Conservation (phyloP, 23 tunicate genomes). For the Oikopleura albicans region DNA sequence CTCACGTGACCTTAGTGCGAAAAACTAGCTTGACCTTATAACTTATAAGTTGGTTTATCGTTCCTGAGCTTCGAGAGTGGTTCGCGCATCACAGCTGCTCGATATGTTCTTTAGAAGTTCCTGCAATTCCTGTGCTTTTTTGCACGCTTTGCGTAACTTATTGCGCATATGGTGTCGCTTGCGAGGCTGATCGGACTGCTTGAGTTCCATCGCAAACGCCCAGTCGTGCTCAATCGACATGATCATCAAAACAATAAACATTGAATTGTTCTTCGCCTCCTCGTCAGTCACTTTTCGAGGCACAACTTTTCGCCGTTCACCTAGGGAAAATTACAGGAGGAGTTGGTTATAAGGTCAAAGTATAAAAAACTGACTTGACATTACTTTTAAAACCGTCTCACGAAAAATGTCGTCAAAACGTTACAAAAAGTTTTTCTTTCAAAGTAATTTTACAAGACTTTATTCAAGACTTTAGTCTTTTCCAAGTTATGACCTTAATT, state of each 20-base stretch:
- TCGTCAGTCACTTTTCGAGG: not conserved
- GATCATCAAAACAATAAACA: not conserved
- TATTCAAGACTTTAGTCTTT: too few species aligned
- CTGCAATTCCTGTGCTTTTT: not conserved
- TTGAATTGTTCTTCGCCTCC: not conserved
- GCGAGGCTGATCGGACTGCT: not conserved
- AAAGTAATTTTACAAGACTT: too few species aligned
- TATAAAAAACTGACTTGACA: too few species aligned
- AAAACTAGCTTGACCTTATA: too few species aligned
- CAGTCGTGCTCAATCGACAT: not conserved
- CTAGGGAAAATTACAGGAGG: too few species aligned
- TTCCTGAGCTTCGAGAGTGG: not conserved
- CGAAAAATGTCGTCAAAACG: too few species aligned
- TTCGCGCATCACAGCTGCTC: not conserved
- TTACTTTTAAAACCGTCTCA: too few species aligned
- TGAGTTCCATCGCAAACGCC: not conserved
- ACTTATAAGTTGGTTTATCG: too few species aligned
- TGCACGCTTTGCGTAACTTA: not conserved
- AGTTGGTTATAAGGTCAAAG: too few species aligned
- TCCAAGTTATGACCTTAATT: too few species aligned
- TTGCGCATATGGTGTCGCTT: not conserved
- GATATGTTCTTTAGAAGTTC: not conserved
- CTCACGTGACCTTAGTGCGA: too few species aligned
- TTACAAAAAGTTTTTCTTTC: too few species aligned
- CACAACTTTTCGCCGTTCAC: not conserved